Base-by-base conservation (phyloP, 2,888 invertebrate genomes). In the Ctenicera cuprea region DNA sequence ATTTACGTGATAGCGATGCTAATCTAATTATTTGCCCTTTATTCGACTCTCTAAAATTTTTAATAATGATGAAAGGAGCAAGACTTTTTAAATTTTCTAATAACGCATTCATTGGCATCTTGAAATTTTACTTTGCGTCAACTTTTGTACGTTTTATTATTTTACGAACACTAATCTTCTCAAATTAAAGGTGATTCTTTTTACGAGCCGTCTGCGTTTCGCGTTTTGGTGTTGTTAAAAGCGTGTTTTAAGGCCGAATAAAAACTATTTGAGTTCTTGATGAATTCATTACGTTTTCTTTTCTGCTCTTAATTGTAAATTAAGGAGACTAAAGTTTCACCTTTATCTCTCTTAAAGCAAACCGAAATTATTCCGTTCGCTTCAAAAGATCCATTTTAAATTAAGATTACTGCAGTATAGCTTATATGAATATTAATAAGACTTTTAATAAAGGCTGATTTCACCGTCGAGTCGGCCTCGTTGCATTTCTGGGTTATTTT, bases 321-420 rank as follows among this genome's bases (percentile, higher is more conserved):
- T 70, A 70, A 63, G 61, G 50, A 50, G 50, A 41, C 43, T 64
- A 64, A 70, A 62, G 62, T 68, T 71, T 54, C 68, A 64, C 73
- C 38, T 69, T 68, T 68, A 54, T 37, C 54, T 65, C 59, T 61
- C 43, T 62, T 45, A 41, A 65, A 62, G 38, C 62, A 20, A 66
- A 67, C 50, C 62, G 57, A 50, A 73, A 73, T 73, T 73, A 73
- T 69, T 73, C 73, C 33, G 43, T 73, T 4, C 70, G 69, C 69
- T 50, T 48, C 64, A 59, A 70, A 64, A 45, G 59, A 63, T 70
- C 63, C 73, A 73, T 73, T 73, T 70, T 64, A 69, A 73, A 65
- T 69, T 73, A 70, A 73, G 73, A 73, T 73, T 70, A 73, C 69
- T 73, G 73, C 73, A 69, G 73, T 69, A 43, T 69, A 52, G 70